Evolutionary conservation across 2,888 invertebrate species (phyloP), one percentile per base, ranked within the genome.

Genomic region (Synanthedon vespiformis): DNA sequence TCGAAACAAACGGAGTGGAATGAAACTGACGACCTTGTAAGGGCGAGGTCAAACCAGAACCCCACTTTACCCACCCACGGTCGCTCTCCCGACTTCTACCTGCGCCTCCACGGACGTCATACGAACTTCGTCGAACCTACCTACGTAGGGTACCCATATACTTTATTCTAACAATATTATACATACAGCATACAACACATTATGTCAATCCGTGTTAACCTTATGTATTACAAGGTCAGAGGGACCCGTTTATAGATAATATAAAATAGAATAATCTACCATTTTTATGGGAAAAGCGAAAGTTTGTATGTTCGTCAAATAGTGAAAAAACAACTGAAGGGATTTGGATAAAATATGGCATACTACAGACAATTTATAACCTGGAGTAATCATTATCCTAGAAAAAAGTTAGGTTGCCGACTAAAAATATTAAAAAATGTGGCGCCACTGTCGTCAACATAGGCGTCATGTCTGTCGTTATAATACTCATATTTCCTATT

Each of bases 11-110:
- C 69, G 65, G 71, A 77, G 75, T 76, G 80, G 79, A 81, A 78
- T 79, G 74, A 69, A 77, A 72, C 73, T 72, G 62, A 64, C 72
- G 80, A 82, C 85, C 84, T 85, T 85, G 85, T 59, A 66, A 72
- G 75, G 73, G 77, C 82, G 83, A 85, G 82, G 82, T 80, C 82
- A 74, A 64, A 60, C 64, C 70, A 60, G 66, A 71, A 34, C 68
- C 66, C 64, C 57, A 56, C 54, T 53, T 57, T 57, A 52, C 65
- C 62, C 61, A 56, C 51, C 58, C 63, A 57, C 58, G 58, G 61
- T 58, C 57, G 64, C n/a, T 27, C 10, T 34, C 50, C 50, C 40
- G 12, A 55, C 57, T 67, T 70, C 60, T 61, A 78, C 81, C 79
- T 80, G 75, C 67, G 66, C 72, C 74, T 70, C 67, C 68, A 65